Conservation (phyloP, 2,113 vertebrate genomes). For the Phrynosoma platyrhinos region DNA sequence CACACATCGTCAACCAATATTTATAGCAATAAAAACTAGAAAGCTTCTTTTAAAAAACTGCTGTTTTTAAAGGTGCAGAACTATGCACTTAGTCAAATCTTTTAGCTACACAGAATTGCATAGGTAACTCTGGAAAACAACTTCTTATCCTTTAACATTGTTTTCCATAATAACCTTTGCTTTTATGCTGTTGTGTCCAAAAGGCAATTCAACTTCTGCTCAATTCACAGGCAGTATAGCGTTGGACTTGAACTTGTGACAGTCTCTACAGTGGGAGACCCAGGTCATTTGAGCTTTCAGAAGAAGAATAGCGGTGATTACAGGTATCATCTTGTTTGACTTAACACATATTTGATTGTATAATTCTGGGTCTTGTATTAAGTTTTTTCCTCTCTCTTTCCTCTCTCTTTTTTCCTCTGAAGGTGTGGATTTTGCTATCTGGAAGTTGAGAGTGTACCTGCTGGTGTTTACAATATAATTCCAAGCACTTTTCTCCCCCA, state of each 20-base stretch:
- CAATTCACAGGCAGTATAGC: constrained; percentile 86
- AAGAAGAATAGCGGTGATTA: constrained; percentile 95
- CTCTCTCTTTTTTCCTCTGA: constrained; percentile 30
- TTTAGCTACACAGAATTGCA: background rate
- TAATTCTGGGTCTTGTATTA: background rate
- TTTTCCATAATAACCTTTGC: background rate
- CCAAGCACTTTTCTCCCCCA: constrained; percentile 96
- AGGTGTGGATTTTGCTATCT: constrained; percentile 98
- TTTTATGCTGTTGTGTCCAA: background rate
- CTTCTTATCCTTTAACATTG: background rate
- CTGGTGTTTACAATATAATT: constrained; percentile 93
- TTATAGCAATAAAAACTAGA: background rate
- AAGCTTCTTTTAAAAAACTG: background rate
- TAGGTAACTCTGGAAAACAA: background rate
- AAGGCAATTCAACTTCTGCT: background rate
- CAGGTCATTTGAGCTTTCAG: constrained; percentile 82
- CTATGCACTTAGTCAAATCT: background rate
- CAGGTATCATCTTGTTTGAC: constrained; percentile 79
- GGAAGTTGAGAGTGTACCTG: constrained; percentile 86
- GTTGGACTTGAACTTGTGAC: constrained; percentile 93
- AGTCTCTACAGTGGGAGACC: constrained; percentile 85
- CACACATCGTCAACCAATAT: background rate
- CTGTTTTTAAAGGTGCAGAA: background rate
- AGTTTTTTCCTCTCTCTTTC: constrained; percentile 18
- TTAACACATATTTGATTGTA: background rate